These are phyloP conservation scores for Anoura caudifer DNA, from an alignment of 2,113 vertebrate species.

Conservation along the genomic window DNA sequence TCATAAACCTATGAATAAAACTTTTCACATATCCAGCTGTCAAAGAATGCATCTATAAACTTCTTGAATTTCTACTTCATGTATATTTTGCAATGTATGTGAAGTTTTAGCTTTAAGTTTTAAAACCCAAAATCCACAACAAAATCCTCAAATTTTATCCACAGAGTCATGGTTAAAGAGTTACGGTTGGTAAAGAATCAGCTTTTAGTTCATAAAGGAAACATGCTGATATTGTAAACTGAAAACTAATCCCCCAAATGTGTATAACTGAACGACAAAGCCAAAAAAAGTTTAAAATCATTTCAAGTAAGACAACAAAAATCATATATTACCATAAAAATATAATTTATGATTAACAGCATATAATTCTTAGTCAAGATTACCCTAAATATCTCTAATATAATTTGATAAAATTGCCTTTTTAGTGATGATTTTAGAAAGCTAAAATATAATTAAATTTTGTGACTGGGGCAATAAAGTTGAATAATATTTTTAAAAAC, in stretches of 20 bases:
- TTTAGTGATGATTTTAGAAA: slow-evolving; percentile 28
- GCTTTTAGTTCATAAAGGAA: slow-evolving; percentile 14
- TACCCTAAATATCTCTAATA: neutral
- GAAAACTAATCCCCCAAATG: neutral
- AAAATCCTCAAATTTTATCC: slow-evolving; percentile 29
- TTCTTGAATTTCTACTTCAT: neutral
- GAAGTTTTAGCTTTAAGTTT: too few species aligned
- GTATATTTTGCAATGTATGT: neutral
- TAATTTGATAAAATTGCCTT: slow-evolving; percentile 15
- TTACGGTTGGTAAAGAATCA: neutral
- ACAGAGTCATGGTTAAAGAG: neutral
- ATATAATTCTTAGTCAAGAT: slow-evolving; percentile 33
- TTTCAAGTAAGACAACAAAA: slow-evolving; percentile 34
- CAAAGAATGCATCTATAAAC: neutral
- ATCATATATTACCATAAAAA: slow-evolving; percentile 24
- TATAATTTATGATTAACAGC: neutral
- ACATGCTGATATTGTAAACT: slow-evolving; percentile 12
- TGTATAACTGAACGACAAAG: slow-evolving; percentile 9
- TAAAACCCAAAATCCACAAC: neutral
- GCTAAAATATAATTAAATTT: slow-evolving; percentile 45
- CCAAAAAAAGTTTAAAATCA: slow-evolving; percentile 2
- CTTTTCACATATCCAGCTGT: neutral
- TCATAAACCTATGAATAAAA: slow-evolving; percentile 27
- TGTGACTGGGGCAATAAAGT: slow-evolving; percentile 13
- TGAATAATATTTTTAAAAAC: slow-evolving; percentile 57